phyloP scores from a whole-genome alignment of 2,797 vertebrate species.

The Sebastes matsubarae region DNA sequence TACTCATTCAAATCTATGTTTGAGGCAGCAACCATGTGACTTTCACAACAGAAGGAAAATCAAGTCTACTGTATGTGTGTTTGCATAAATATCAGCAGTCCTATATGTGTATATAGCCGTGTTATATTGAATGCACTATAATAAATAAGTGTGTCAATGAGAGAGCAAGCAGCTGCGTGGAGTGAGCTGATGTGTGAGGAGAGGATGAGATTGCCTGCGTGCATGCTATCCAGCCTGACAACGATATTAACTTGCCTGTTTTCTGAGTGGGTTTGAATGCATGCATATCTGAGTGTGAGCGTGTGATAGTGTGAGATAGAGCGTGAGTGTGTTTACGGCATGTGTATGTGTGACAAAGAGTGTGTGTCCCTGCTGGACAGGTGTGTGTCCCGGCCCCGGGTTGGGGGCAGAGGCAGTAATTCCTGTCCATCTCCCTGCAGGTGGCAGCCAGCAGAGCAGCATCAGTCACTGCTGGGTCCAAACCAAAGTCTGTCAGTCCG shows the following conservation, averaged over 20 bases:
- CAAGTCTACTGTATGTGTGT: constrained; percentile 27
- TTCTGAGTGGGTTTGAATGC: constrained; percentile 62
- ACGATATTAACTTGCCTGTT: constrained; percentile 77
- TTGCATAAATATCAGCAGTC: constrained; percentile 22
- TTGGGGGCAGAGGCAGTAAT: constrained; percentile 66
- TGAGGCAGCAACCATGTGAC: constrained; percentile 33
- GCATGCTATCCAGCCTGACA: constrained; percentile 81
- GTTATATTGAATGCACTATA: constrained; percentile 26
- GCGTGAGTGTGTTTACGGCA: constrained; percentile 35
- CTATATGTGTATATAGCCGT: constrained; percentile 8
- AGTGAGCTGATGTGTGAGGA: constrained; percentile 26
- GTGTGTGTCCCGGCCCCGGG: constrained; percentile 65
- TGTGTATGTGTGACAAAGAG: constrained; percentile 53
- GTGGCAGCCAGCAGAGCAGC: constrained; percentile 82
- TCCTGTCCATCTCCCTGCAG: constrained; percentile 73
- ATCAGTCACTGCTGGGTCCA: constrained; percentile 64
- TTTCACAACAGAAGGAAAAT: constrained; percentile 17
- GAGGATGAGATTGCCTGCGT: constrained; percentile 74
- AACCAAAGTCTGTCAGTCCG: constrained; percentile 40
- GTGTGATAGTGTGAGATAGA: constrained; percentile 24
- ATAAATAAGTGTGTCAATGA: constrained; percentile 24
- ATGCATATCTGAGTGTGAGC: constrained; percentile 56
- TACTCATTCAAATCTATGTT: constrained; percentile 22
- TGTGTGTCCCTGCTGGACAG: constrained; percentile 64
- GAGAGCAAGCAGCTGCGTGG: constrained; percentile 9